Base-by-base conservation (phyloP, 2,797 vertebrate genomes). In the Enteromius anoplus region DNA sequence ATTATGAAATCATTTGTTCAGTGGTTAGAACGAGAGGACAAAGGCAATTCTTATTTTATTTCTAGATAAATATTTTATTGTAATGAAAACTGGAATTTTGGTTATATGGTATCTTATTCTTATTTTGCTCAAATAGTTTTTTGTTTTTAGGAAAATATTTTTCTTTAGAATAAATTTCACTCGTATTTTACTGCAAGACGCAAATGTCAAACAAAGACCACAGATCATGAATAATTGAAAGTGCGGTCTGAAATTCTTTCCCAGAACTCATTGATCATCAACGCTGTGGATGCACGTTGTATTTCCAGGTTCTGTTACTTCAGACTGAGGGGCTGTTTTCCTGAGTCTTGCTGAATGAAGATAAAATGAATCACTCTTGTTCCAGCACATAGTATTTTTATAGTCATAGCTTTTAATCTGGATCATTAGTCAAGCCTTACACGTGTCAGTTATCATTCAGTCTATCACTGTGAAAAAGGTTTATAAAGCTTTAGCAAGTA, bases 61-160 rank as follows among this genome's bases (percentile, higher is more conserved):
- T 90, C 55, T 80, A 66, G 86, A 87, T 82, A 21, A 84, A 82
- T 70, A 80, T 80, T 84, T 80, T 84, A 37, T 45, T 69, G 70
- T 87, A 81, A 79, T 64, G 58, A 85, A 88, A 89, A 91, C 88
- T 90, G 87, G 87, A 90, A 88, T 78, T 17, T 23, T 37, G 77
- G 37, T 84, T 58, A 85, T 71, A 80, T 88, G 47, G 85, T 58
- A 81, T 85, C 87, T 77, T 82, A 65, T 21, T 65, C 45, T 34
- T 65, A 11, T 76, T 75, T 40, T 51, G 15, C 77, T 75, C 26
- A 26, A 26, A 26, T 26, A 26, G 26, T 26, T 26, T 26, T 45
- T 10, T 40, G 7, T 40, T 66, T 42, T 21, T 60, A 34, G 37
- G 49, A 76, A 82, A 77, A 62, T 77, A 49, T 82, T 75, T 68